Base-by-base conservation (phyloP, 2,113 vertebrate genomes). In the Hemichromis elongatus region DNA sequence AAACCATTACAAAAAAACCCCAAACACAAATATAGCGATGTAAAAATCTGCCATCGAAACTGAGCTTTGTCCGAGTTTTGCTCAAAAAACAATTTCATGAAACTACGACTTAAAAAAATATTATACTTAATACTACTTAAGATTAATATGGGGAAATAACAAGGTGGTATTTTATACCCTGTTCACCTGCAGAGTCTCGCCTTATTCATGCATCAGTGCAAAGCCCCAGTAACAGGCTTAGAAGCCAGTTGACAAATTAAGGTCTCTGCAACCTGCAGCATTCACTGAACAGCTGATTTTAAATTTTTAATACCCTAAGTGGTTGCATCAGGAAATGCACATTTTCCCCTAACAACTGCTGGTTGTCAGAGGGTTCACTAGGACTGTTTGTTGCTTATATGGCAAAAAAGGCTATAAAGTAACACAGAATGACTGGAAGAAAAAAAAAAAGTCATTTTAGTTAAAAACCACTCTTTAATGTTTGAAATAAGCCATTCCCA, bases 401-500 rank as follows among this genome's bases (percentile, higher is more conserved):
- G 9, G 30, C n/a, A 66, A 50, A 16, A 81, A 77, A 42, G 4
- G 47, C 26, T 7, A 33, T 37, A 13, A 40, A 70, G 30, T 35
- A 42, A 66, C 28, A 73, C 35, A 52, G 28, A 80, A 47, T 52
- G 59, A 61, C 2, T 26, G 24, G 47, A 26, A 19, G 12, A 53
- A 80, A 50, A 21, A 19, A 59, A 45, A 26, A 50, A 80, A 57
- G 19, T 26, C 3, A 16, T 33, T 53, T 61, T 77, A 81, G 81
- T 77, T 86, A 92, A 94, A 94, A 93, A 89, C 86, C 61, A 79
- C 88, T 83, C 85, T 86, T 94, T 90, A 52, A 73, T 89, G 73
- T 89, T 89, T 86, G 2, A 8, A 82, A 89, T 80, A 54, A 91
- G 75, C 73, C 88, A 86, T 85, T 90, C 28, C 85, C 26, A 82